phyloP scores from a whole-genome alignment of 2,113 vertebrate genomes.

The Ailuropoda melanoleuca region DNA sequence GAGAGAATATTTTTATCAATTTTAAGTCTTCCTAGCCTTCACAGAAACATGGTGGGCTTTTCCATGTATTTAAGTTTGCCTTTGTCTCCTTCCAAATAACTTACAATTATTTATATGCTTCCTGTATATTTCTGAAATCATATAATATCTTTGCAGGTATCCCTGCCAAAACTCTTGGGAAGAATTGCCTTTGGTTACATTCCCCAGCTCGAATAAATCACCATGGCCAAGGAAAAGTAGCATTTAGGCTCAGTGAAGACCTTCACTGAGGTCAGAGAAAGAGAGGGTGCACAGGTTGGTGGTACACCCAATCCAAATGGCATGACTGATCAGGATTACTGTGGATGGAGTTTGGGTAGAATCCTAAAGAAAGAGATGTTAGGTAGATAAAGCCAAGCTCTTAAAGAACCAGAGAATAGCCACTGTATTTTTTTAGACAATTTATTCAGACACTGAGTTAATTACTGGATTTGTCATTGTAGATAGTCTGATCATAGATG shows the following conservation, averaged over 20 bases:
- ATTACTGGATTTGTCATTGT: not conserved
- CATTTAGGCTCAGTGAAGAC: not conserved
- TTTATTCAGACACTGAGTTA: not conserved
- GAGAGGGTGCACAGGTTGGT: not conserved
- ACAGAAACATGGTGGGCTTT: not conserved
- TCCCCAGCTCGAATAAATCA: not conserved
- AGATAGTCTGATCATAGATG: not conserved
- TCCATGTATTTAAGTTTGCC: not conserved
- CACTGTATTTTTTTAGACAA: not conserved
- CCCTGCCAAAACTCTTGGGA: not conserved
- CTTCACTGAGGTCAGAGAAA: not conserved
- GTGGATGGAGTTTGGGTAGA: not conserved
- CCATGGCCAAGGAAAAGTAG: not conserved
- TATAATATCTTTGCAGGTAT: not conserved
- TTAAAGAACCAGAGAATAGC: not conserved
- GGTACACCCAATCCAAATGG: rapidly evolving
- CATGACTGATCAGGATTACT: not conserved
- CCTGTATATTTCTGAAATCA: not conserved
- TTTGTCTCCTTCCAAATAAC: not conserved
- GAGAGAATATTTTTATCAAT: not conserved
- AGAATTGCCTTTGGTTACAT: not conserved
- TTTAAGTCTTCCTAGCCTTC: not conserved
- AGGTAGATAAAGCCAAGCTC: not conserved
- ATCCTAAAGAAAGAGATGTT: not conserved
- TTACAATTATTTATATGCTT: not conserved